phyloP scores from a whole-genome alignment of 2,888 invertebrate species.

The Drosophila borealis region DNA sequence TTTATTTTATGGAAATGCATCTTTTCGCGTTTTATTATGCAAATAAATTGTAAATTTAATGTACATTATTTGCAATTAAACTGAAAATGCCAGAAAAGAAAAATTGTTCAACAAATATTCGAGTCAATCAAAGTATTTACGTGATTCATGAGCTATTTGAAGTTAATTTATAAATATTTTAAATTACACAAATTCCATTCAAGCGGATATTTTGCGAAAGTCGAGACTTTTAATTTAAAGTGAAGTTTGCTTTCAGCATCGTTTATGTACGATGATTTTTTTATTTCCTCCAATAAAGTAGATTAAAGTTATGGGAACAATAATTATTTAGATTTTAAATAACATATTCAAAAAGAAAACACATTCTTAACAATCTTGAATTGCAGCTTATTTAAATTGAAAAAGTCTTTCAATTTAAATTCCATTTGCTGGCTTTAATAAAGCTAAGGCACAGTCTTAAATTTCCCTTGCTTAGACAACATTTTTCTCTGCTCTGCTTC shows the following conservation, averaged over 20 bases:
- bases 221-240: too few relatives aligned
- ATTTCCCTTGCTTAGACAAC: slow-evolving; percentile 24
- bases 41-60: neutral
- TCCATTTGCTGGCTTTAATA: slow-evolving; percentile 17
- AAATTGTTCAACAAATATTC: neutral
- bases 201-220: too few relatives aligned
- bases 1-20: too few relatives aligned
- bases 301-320: too few relatives aligned
- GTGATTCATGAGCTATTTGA: too few relatives aligned
- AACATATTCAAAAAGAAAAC: neutral
- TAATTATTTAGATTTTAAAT: too few relatives aligned
- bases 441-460: slow-evolving; percentile 6
- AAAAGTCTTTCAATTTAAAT: slow-evolving; percentile 7
- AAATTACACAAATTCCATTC: too few relatives aligned
- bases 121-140: too few relatives aligned
- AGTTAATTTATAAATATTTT: too few relatives aligned
- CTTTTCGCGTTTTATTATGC: neutral
- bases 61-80: neutral
- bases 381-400: slow-evolving; percentile 13
- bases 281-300: too few relatives aligned
- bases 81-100: neutral
- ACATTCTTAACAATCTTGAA: neutral
- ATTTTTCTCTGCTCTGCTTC: slow-evolving; percentile 10
- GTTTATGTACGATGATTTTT: too few relatives aligned
- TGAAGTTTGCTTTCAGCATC: too few relatives aligned